A percentile compares a stretch with the other conserved stretches of the same genome.
Evolutionary conservation across 2,797 vertebrate genomes (phyloP).

Genomic region (Nyctibius grandis): DNA sequence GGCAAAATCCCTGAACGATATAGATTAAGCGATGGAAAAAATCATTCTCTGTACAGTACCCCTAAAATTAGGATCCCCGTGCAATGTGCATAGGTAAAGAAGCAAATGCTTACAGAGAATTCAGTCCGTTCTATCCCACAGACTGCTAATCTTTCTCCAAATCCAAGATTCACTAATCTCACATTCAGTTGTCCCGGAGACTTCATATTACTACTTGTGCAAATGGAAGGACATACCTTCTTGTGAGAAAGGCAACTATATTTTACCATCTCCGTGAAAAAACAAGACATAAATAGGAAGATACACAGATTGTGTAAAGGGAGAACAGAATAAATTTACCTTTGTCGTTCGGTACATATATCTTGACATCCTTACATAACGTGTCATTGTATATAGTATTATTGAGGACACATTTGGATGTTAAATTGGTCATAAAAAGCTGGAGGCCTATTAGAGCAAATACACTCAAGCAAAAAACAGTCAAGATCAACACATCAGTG

Average conservation of each 20-base stretch:
- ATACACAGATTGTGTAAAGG: neutral
- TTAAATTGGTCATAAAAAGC: slow-evolving; percentile 72
- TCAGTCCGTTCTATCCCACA: neutral
- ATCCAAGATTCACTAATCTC: neutral
- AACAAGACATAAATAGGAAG: neutral
- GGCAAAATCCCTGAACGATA: neutral
- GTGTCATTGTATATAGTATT: neutral
- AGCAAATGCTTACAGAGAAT: neutral
- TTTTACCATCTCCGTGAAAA: neutral
- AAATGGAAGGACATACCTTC: neutral
- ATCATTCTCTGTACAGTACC: neutral
- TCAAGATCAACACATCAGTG: slow-evolving; percentile 91
- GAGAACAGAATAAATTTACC: neutral
- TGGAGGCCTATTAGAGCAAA: slow-evolving; percentile 87
- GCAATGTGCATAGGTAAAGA: neutral
- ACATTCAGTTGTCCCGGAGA: neutral
- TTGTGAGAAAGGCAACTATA: neutral
- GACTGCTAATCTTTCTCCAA: neutral
- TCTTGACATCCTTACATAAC: neutral
- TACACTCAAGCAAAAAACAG: slow-evolving; percentile 92
- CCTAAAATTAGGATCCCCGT: neutral
- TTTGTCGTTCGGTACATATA: neutral
- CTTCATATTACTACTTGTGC: neutral
- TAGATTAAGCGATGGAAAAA: neutral
- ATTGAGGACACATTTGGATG: slow-evolving; percentile 52